Conservation (phyloP, 1,140 invertebrate genomes). For the Drosophila santomea region DNA sequence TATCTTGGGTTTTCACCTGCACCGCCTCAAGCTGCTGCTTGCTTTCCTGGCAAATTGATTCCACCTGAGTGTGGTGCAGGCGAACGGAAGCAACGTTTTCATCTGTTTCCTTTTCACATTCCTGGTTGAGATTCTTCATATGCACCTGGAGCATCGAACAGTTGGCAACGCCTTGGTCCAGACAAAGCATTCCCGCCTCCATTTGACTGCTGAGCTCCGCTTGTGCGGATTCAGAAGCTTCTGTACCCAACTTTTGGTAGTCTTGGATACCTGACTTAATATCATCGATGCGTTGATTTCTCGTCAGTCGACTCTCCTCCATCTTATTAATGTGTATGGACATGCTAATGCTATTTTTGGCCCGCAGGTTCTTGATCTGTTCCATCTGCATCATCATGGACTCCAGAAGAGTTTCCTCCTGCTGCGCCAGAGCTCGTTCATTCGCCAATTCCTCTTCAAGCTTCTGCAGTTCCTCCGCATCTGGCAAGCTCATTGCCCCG, state of each 20-base stretch:
- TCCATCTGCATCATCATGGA: constrained; percentile 61
- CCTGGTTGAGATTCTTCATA: constrained; percentile 51
- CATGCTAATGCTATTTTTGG: constrained; percentile 54
- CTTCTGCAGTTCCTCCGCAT: constrained; percentile 55
- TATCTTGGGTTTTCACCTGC: constrained; percentile 22
- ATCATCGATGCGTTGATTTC: constrained; percentile 23
- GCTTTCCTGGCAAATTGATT: constrained; percentile 27
- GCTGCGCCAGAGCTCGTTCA: constrained; percentile 48
- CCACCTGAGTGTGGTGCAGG: constrained; percentile 27
- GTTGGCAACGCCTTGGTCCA: constrained; percentile 59
- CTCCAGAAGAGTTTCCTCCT: constrained; percentile 53
- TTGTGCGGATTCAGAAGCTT: constrained; percentile 28
- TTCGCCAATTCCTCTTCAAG: constrained; percentile 56
- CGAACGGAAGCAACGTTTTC: constrained; percentile 18
- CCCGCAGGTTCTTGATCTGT: constrained; percentile 49
- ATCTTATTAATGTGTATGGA: constrained; percentile 34
- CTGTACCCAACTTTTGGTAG: constrained; percentile 28
- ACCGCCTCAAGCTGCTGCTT: constrained; percentile 25
- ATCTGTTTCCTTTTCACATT: constrained; percentile 40
- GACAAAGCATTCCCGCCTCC: constrained; percentile 39
- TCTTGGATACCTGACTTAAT: constrained; percentile 36
- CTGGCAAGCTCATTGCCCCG: constrained; percentile 32
- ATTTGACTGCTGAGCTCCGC: constrained; percentile 47
- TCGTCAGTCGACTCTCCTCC: constrained; percentile 36
- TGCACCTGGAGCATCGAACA: constrained; percentile 63